Evolutionary conservation across 37 sponge, comb jelly and placozoan species (phyloP).

Genomic region (Bolinopsis microptera): DNA sequence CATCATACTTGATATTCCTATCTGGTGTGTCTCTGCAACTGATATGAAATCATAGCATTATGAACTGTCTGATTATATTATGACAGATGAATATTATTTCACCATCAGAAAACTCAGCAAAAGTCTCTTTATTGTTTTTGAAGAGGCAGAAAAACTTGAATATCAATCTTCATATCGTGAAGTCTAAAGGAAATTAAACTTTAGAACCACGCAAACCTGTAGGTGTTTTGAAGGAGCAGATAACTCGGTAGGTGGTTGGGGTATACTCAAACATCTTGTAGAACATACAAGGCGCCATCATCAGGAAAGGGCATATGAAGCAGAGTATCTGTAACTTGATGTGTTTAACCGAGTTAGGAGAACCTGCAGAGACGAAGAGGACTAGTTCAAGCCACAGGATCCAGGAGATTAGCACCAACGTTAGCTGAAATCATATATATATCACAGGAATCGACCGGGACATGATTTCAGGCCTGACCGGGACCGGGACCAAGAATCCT

Average conservation of each 20-base stretch:
- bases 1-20: neutral
- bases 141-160: too few relatives aligned
- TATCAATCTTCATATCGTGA: too few relatives aligned
- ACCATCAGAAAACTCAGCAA: too few relatives aligned
- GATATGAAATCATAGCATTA: too few relatives aligned
- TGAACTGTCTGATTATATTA: too few relatives aligned
- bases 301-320: neutral
- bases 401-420: neutral
- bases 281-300: neutral
- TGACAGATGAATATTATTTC: too few relatives aligned
- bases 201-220: too few relatives aligned
- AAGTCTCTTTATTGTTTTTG: too few relatives aligned
- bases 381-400: conserved; percentile 6
- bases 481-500: too few relatives aligned
- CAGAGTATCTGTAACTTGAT: neutral
- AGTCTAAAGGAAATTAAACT: too few relatives aligned
- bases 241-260: neutral
- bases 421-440: neutral
- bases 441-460: too few relatives aligned
- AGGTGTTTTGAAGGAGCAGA: conserved; percentile 14
- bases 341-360: neutral
- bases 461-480: too few relatives aligned
- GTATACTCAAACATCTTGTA: conserved; percentile 36
- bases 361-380: neutral
- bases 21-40: neutral